Conservation (phyloP, 2,797 vertebrate genomes). For the Gymnoscopelus microlampas region DNA sequence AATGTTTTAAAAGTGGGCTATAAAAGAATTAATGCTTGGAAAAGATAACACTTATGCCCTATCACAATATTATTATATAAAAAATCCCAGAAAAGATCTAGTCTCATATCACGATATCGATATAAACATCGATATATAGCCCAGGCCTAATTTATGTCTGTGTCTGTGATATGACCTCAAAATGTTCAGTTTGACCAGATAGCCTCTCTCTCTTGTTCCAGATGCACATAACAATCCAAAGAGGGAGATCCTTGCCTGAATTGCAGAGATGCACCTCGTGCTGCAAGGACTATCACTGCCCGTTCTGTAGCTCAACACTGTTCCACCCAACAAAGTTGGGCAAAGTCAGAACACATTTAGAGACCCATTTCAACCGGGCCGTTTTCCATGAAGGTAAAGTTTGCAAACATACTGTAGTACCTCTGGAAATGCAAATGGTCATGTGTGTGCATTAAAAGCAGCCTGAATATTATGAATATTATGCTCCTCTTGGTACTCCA, state of each 20-base stretch:
- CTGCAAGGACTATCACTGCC: conserved; percentile 22
- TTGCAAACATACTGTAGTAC: not conserved
- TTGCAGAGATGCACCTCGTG: conserved; percentile 21
- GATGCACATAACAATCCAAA: conserved; percentile 22
- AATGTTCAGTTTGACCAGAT: conserved; percentile 23
- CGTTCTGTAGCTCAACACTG: conserved; percentile 6
- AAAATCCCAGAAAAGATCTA: too few species aligned
- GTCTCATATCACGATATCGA: too few species aligned
- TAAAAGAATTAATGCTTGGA: too few species aligned
- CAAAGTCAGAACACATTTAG: conserved; percentile 20
- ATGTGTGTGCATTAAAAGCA: not conserved
- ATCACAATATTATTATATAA: too few species aligned
- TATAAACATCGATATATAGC: too few species aligned
- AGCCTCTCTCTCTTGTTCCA: conserved; percentile 15
- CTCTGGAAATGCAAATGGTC: conserved; percentile 6
- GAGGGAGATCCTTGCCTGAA: conserved; percentile 12
- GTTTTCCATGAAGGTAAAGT: conserved; percentile 29
- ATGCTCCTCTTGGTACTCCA: too few species aligned
- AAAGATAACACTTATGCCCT: too few species aligned
- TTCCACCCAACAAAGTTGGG: conserved; percentile 16
- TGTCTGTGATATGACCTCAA: conserved; percentile 5
- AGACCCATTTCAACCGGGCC: conserved; percentile 25
- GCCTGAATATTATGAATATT: not conserved
- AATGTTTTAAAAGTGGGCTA: too few species aligned
- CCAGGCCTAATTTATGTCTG: not conserved